Evolutionary conservation across 1,140 invertebrate genomes (phyloP).

Genomic region (Drosophila miranda): DNA sequence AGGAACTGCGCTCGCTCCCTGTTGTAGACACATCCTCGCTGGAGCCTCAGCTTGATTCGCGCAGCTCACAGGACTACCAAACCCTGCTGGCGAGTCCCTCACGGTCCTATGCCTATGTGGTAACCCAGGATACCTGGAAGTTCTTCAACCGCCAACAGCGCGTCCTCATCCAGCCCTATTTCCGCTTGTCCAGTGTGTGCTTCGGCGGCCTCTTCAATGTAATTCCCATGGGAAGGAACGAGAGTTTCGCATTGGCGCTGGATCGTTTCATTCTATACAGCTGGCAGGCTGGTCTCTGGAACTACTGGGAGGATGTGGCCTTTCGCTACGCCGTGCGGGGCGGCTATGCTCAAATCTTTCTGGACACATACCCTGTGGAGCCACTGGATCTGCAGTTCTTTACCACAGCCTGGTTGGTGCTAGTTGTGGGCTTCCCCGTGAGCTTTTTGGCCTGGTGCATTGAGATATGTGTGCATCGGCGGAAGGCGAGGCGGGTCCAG

Average conservation of each 20-base stretch:
- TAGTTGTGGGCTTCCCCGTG: slow-evolving; percentile 44
- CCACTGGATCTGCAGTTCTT: slow-evolving; percentile 65
- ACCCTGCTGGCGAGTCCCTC: slow-evolving; percentile 40
- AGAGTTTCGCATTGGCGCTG: slow-evolving; percentile 30
- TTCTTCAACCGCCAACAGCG: slow-evolving; percentile 62
- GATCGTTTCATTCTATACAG: slow-evolving; percentile 48
- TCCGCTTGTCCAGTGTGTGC: slow-evolving; percentile 58
- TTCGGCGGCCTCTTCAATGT: slow-evolving; percentile 57
- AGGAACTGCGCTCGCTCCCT: slow-evolving; percentile 51
- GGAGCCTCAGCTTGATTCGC: slow-evolving; percentile 48
- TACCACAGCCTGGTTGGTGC: slow-evolving; percentile 64
- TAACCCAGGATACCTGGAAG: slow-evolving; percentile 55
- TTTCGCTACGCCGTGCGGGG: slow-evolving; percentile 48
- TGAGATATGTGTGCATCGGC: slow-evolving; percentile 36
- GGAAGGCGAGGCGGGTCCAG: background rate
- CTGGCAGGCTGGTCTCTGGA: slow-evolving; percentile 57
- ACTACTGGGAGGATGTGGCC: slow-evolving; percentile 58
- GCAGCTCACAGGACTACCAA: slow-evolving; percentile 55
- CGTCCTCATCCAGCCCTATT: slow-evolving; percentile 66
- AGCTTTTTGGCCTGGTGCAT: slow-evolving; percentile 37
- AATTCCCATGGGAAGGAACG: slow-evolving; percentile 42
- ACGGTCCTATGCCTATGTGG: slow-evolving; percentile 61
- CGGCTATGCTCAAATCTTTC: slow-evolving; percentile 47
- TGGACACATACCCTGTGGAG: slow-evolving; percentile 68
- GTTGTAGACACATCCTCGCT: slow-evolving; percentile 47